phyloP scores from a whole-genome alignment of 2,888 invertebrate genomes.

The Pardosa pseudoannulata region DNA sequence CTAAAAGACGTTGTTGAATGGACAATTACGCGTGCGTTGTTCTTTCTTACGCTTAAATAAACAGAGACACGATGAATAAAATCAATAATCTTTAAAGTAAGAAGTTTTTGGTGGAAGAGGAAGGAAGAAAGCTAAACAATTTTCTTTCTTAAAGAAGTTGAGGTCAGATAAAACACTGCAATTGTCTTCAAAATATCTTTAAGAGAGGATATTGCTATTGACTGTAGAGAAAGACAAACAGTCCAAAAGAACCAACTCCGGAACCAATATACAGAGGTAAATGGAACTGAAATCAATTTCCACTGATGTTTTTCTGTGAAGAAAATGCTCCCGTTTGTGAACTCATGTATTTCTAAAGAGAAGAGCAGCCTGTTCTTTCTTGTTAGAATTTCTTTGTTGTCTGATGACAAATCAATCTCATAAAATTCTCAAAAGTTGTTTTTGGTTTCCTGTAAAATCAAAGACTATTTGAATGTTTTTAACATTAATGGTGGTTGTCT shows the following conservation, averaged over 20 bases:
- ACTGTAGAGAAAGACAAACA: slow-evolving; percentile 71
- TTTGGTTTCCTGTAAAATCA: background rate
- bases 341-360: slow-evolving; percentile 38
- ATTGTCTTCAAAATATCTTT: slow-evolving; percentile 67
- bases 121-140: slow-evolving; percentile 31
- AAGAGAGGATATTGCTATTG: slow-evolving; percentile 67
- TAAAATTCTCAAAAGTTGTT: background rate
- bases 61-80: slow-evolving; percentile 4
- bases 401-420: slow-evolving; percentile 30
- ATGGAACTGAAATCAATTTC: slow-evolving; percentile 71
- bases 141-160: slow-evolving; percentile 61
- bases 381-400: slow-evolving; percentile 29
- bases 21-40: too few relatives aligned
- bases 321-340: slow-evolving; percentile 32
- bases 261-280: slow-evolving; percentile 70
- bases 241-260: slow-evolving; percentile 50
- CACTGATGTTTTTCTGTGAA: slow-evolving; percentile 53
- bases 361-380: slow-evolving; percentile 15
- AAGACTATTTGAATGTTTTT: background rate
- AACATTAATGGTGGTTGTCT: too few relatives aligned
- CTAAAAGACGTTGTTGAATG: too few relatives aligned
- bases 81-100: slow-evolving; percentile 63
- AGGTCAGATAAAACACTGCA: slow-evolving; percentile 66
- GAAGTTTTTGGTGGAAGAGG: slow-evolving; percentile 9
- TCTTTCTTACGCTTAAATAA: too few relatives aligned